A percentile compares a stretch with the other conserved stretches of the same genome.
phyloP scores from a whole-genome alignment of 2,797 vertebrate species.

The Chelon auratus region DNA sequence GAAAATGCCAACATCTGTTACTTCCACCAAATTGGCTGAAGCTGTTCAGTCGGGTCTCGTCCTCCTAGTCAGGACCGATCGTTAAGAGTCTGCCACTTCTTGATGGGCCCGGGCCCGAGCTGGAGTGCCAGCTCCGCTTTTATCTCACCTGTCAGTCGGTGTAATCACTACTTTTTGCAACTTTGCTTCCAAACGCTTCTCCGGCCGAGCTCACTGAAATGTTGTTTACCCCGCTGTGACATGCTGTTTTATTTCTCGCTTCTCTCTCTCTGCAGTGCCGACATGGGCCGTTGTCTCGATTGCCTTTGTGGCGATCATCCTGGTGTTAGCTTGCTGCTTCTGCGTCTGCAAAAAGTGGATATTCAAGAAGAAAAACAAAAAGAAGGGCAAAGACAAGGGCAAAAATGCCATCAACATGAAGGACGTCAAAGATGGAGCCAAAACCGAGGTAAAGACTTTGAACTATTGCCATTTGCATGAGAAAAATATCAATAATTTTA shows the following conservation, averaged over 20 bases:
- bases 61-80: slow-evolving; percentile 47
- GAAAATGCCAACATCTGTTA: slow-evolving; percentile 77
- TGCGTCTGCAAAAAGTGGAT: slow-evolving; percentile 99
- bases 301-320: slow-evolving; percentile 95
- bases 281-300: slow-evolving; percentile 99
- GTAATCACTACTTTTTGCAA: slow-evolving; percentile 32
- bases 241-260: background rate
- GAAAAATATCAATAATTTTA: too few species aligned
- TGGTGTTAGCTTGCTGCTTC: slow-evolving; percentile 99
- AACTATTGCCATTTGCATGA: slow-evolving; percentile 27
- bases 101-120: slow-evolving; percentile 35
- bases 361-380: slow-evolving; percentile 99
- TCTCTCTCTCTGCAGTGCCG: slow-evolving; percentile 88
- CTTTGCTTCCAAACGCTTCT: slow-evolving; percentile 10
- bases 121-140: slow-evolving; percentile 4
- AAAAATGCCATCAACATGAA: slow-evolving; percentile 99
- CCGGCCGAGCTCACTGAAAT: background rate
- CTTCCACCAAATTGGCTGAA: slow-evolving; percentile 74
- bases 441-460: slow-evolving; percentile 93
- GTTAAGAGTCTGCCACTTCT: slow-evolving; percentile 65
- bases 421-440: slow-evolving; percentile 95
- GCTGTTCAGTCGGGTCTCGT: slow-evolving; percentile 41
- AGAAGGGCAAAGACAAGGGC: slow-evolving; percentile 99
- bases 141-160: slow-evolving; percentile 48
- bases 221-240: slow-evolving; percentile 15